Base-by-base conservation (phyloP, 2,113 vertebrate genomes). In the Probosciger aterrimus region DNA sequence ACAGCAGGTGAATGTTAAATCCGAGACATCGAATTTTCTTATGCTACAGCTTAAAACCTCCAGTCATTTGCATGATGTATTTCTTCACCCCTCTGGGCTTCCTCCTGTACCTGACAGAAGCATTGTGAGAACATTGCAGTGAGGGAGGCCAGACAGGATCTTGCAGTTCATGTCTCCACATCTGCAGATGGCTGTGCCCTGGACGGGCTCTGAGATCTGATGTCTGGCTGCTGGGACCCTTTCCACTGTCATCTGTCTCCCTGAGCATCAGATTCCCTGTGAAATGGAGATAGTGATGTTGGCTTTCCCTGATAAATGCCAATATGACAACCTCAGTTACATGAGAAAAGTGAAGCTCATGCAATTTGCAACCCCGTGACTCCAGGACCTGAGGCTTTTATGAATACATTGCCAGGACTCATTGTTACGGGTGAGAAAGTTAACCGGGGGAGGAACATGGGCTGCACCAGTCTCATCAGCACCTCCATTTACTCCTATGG, bases 1-100 rank as follows among this genome's bases (percentile, higher is more conserved):
- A 15, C 65, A 71, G 78, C 62, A 91, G 69, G 53, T 19, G 31
- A 85, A 79, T 52, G 37, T 87, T 89, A 84, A 82, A 84, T 87
- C 60, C 78, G 81, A 87, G 47, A 70, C 7, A 73, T 27, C 67
- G 49, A 59, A 12, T 50, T 78, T 79, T 93, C 83, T 83, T 69
- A 75, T 79, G 74, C 23, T 81, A 25, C 23, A 75, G 24, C 43
- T 95, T 91, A 71, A 92, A 70, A 8, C 8, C n/a, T 46, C 22
- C 33, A 41, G 16, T 41, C 19, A 17, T 28, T 69, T 35, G 27
- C 49, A 65, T 0, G 7, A 89, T 91, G 92, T 89, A 88, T 79
- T 55, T 88, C 47, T 77, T 57, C 0, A 0, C 60, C 41, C 91
- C 9, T 3, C 53, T 65, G 76, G 68, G 41, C 59, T 83, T 88